Conservation (phyloP, 2,113 vertebrate genomes). For the Anas platyrhynchos region DNA sequence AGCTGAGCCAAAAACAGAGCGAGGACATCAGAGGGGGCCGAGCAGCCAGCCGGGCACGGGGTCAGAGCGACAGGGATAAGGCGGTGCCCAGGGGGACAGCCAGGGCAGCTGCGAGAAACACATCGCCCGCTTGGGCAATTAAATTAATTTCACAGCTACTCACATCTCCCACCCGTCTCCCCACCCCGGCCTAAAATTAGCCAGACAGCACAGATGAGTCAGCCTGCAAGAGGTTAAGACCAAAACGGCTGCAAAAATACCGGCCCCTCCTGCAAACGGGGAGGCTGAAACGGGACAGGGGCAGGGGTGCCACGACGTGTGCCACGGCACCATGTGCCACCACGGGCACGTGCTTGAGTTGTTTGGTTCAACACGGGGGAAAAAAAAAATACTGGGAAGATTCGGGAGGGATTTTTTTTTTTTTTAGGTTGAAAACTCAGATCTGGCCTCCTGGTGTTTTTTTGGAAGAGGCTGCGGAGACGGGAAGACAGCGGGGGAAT, state of each 20-base stretch:
- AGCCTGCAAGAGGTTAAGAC: constrained; percentile 46
- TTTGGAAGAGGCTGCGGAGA: not conserved
- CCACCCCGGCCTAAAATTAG: constrained; percentile 66
- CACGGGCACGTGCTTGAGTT: rapidly evolving
- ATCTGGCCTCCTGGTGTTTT: not conserved
- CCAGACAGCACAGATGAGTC: constrained; percentile 53
- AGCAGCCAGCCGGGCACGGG: not conserved
- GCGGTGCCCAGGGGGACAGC: not conserved
- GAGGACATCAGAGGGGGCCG: not conserved
- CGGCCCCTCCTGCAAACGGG: not conserved
- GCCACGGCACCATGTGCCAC: not conserved
- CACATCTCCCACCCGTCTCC: constrained; percentile 30
- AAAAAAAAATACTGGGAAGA: not conserved
- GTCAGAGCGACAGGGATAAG: not conserved
- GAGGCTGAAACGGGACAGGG: not conserved
- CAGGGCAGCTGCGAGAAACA: constrained; percentile 39
- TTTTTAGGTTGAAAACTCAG: not conserved
- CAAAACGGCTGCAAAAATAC: not conserved
- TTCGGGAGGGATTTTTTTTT: not conserved
- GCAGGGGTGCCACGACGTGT: not conserved
- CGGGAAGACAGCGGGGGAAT: not conserved
- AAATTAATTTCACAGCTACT: constrained; percentile 64
- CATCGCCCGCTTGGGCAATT: constrained; percentile 45
- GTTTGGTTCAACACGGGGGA: not conserved
- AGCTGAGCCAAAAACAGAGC: not conserved